Percentiles rank a stretch among this genome's conserved stretches.
These are phyloP conservation scores for Sarcophaga rosellei DNA, from an alignment of 2,888 invertebrate species.

Conservation along the genomic window DNA sequence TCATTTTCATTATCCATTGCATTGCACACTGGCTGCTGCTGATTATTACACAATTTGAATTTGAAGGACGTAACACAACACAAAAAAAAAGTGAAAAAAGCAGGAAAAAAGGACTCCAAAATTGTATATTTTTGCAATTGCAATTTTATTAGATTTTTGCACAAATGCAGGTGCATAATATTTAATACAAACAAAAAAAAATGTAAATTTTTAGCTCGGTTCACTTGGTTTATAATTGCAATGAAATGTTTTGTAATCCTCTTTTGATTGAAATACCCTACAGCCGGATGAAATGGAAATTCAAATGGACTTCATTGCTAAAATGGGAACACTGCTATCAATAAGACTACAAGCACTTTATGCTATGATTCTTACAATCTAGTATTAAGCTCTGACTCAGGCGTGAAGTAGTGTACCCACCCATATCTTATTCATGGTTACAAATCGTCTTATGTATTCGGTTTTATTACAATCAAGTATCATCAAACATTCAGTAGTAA, in stretches of 20 bases:
- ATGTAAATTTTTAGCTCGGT: not conserved
- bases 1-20: slow-evolving; percentile 37
- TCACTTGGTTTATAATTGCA: slow-evolving; percentile 48
- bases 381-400: too few species aligned
- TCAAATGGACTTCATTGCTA: not conserved
- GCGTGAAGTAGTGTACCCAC: too few species aligned
- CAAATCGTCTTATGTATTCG: too few species aligned
- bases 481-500: too few species aligned
- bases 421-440: too few species aligned
- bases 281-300: not conserved
- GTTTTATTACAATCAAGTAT: too few species aligned
- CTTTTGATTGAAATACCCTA: slow-evolving; percentile 6
- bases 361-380: too few species aligned
- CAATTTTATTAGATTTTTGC: slow-evolving; percentile 50
- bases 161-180: slow-evolving; percentile 50
- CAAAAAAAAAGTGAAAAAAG: not conserved
- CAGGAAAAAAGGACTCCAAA: not conserved
- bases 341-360: too few species aligned
- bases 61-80: not conserved
- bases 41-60: slow-evolving; percentile 1
- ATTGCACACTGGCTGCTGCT: slow-evolving; percentile 1
- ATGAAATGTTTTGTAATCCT: slow-evolving; percentile 13
- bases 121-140: slow-evolving; percentile 4
- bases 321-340: too few species aligned
- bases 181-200: slow-evolving; percentile 11